phyloP scores from a whole-genome alignment of 2,797 vertebrate species.

The Anniella stebbinsi region DNA sequence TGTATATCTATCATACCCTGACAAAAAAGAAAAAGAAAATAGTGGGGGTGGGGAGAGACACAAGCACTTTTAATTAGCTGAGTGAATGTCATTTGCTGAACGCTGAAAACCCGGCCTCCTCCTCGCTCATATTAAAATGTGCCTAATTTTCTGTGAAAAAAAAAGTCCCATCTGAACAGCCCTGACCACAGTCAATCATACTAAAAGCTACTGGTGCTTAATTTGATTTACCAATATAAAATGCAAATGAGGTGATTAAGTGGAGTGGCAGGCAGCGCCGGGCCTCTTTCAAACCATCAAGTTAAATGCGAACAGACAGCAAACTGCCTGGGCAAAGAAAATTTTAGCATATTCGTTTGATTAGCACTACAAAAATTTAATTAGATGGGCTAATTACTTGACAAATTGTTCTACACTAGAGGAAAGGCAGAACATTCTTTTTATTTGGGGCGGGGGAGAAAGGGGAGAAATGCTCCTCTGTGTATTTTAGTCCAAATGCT shows the following conservation, averaged over 20 bases:
- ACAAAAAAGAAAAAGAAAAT: conserved; percentile 75
- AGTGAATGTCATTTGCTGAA: conserved; percentile 97
- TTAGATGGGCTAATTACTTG: conserved; percentile 96
- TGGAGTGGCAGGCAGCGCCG: conserved; percentile 94
- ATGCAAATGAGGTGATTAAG: conserved; percentile 99
- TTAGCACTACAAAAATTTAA: conserved; percentile 98
- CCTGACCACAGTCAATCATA: conserved; percentile 99
- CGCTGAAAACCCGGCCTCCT: conserved; percentile 87
- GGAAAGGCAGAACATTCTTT: conserved; percentile 87
- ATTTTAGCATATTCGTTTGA: conserved; percentile 99
- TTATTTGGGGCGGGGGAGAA: conserved; percentile 70
- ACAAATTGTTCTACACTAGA: conserved; percentile 95
- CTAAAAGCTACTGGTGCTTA: conserved; percentile 99
- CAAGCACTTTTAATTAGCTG: conserved; percentile 99
- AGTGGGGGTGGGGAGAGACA: conserved; percentile 52
- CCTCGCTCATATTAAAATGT: conserved; percentile 95
- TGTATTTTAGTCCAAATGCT: conserved; percentile 90
- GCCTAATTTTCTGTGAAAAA: conserved; percentile 94
- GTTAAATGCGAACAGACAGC: conserved; percentile 97
- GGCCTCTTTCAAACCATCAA: conserved; percentile 98
- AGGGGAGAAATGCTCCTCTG: conserved; percentile 79
- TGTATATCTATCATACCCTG: conserved; percentile 90
- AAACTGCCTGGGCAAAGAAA: conserved; percentile 95
- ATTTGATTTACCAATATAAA: conserved; percentile 99
- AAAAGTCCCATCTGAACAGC: conserved; percentile 97